A percentile compares a stretch with the other conserved stretches of the same genome.
Evolutionary conservation across 1,140 invertebrate species (phyloP).

Genomic region (Drosophila nigromelanica): DNA sequence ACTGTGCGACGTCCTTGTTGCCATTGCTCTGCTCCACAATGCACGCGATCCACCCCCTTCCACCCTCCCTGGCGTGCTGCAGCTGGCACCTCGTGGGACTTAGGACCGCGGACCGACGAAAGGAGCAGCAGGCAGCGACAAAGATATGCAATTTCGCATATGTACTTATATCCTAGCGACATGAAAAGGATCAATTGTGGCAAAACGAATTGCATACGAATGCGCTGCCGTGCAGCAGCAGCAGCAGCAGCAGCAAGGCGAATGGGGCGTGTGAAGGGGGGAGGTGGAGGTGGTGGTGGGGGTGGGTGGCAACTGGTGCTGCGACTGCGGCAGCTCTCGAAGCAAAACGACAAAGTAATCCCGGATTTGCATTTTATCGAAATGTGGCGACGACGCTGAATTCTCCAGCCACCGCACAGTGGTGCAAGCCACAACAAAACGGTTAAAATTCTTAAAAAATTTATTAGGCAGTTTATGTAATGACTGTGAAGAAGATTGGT

Average conservation of each 20-base stretch:
- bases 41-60: constrained; percentile 26
- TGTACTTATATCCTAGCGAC: constrained; percentile 82
- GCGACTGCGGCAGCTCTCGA: constrained; percentile 65
- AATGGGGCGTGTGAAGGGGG: not conserved
- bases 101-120: constrained; percentile 19
- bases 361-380: constrained; percentile 81
- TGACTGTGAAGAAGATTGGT: too few species aligned
- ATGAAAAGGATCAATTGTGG: constrained; percentile 83
- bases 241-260: not conserved
- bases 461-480: too few species aligned
- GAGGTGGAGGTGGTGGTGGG: too few species aligned
- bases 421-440: not conserved
- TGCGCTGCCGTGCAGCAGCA: constrained; percentile 59
- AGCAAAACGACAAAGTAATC: constrained; percentile 82
- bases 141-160: constrained; percentile 83
- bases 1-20: constrained; percentile 26
- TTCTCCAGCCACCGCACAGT: constrained; percentile 28
- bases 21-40: constrained; percentile 2
- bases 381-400: constrained; percentile 69
- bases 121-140: constrained; percentile 56
- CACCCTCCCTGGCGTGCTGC: not conserved
- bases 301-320: constrained; percentile 1
- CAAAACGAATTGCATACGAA: constrained; percentile 83
- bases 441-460: too few species aligned
- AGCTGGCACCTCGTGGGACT: not conserved